Evolutionary conservation across 2,113 vertebrate species (phyloP).

Genomic region (Coptodon rendalli): DNA sequence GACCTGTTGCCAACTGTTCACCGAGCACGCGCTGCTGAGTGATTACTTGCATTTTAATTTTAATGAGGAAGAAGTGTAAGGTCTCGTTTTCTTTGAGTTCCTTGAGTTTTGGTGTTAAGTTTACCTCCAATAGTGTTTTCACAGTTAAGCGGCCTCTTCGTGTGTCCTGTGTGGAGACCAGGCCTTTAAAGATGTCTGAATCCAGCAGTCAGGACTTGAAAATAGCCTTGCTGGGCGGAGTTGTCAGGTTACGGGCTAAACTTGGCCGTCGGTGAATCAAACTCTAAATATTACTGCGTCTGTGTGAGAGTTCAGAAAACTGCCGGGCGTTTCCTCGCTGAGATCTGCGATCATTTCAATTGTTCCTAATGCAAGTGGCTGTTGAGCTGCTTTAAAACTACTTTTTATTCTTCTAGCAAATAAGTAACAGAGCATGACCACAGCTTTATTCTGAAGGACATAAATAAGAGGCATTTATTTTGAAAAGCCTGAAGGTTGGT

Average conservation of each 20-base stretch:
- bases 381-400: background rate
- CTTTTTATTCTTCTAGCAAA: background rate
- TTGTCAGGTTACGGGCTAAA: background rate
- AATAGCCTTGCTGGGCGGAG: background rate
- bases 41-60: background rate
- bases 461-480: background rate
- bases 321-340: background rate
- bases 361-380: background rate
- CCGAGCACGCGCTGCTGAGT: background rate
- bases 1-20: background rate
- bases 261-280: background rate
- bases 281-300: background rate
- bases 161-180: background rate
- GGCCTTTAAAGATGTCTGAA: background rate
- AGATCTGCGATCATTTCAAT: background rate
- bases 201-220: background rate
- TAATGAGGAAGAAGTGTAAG: background rate
- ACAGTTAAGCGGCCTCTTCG: background rate
- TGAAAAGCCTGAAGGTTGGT: background rate
- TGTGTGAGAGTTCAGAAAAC: background rate
- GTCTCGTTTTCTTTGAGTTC: background rate
- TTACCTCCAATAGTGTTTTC: background rate
- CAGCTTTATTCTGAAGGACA: background rate
- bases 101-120: rapidly evolving
- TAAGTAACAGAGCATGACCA: background rate